Base-by-base conservation (phyloP, 2,113 vertebrate genomes). In the Anoplopoma fimbria region DNA sequence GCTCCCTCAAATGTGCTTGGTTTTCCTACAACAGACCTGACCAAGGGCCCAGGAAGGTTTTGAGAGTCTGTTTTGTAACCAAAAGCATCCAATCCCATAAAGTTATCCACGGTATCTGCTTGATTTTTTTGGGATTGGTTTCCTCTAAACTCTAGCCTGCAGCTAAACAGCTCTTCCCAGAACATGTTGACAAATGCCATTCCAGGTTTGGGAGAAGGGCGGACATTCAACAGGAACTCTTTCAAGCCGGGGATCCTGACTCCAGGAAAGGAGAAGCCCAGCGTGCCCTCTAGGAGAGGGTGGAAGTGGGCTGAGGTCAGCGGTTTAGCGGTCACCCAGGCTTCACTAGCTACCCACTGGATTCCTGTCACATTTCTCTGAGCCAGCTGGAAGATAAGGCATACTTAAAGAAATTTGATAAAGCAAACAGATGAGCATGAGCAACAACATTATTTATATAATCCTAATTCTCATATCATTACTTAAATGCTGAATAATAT, bases 151-250 rank as follows among this genome's bases (percentile, higher is more conserved):
- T 70, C 27, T 6, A 96, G 81, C 23, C 31, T 91, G 69, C 95
- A 96, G 49, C 67, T 84, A 84, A 96, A 96, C 64, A 94, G 75
- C 49, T 94, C 93, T 84, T 95, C 93, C 95, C 95, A 96, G 84
- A 95, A 95, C 87, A 93, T 93, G 65, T 94, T 95, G 36, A 89
- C 60, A 33, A 95, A 93, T 63, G 90, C 84, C 79, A 91, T 93
- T 4, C 90, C 89, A 15, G 91, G 81, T 62, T 78, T 34, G 3
- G 88, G 70, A 62, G 93, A 95, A 0, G 95, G 95, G 0, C 36
- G 89, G 3, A 95, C 71, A 51, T 70, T 92, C 21, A 94, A 31
- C 21, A 95, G 75, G 60, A 95, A 95, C 31, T 93, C 87, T 75
- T 90, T 86, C 19, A 95, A 87, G 10, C 90, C 91, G 0, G 94